A percentile compares a stretch with the other conserved stretches of the same genome.
Conservation (phyloP, 2,113 vertebrate species). For the Zosterops pallidus region DNA sequence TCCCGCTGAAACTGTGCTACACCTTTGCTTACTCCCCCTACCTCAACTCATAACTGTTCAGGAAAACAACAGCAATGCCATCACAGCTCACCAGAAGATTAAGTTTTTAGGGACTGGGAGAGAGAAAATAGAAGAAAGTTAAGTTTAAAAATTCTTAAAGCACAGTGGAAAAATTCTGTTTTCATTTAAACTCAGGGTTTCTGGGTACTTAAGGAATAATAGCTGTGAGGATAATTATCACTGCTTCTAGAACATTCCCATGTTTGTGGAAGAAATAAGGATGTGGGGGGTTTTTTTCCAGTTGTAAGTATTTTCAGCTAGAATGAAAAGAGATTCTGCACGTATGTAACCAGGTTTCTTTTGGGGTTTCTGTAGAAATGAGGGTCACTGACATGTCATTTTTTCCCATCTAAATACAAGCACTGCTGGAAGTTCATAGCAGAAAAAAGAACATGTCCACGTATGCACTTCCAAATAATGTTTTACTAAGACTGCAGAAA, state of each 20-base stretch:
- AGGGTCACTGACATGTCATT: neutral
- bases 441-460: neutral
- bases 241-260: neutral
- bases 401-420: neutral
- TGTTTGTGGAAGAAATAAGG: neutral
- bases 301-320: neutral
- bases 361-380: neutral
- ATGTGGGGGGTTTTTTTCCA: accelerated
- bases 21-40: neutral
- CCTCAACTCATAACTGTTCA: neutral
- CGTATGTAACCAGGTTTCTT: neutral
- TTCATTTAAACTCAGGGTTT: neutral
- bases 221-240: neutral
- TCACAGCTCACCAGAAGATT: neutral
- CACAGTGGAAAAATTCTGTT: neutral
- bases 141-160: neutral
- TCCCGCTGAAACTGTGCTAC: neutral
- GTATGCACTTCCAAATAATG: neutral
- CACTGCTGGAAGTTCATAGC: neutral
- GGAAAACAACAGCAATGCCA: neutral
- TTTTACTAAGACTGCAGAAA: neutral
- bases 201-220: neutral
- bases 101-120: neutral
- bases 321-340: neutral
- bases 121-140: neutral